Evolutionary conservation across 2,888 invertebrate species (phyloP).

Genomic region (Coecobrya sp.): DNA sequence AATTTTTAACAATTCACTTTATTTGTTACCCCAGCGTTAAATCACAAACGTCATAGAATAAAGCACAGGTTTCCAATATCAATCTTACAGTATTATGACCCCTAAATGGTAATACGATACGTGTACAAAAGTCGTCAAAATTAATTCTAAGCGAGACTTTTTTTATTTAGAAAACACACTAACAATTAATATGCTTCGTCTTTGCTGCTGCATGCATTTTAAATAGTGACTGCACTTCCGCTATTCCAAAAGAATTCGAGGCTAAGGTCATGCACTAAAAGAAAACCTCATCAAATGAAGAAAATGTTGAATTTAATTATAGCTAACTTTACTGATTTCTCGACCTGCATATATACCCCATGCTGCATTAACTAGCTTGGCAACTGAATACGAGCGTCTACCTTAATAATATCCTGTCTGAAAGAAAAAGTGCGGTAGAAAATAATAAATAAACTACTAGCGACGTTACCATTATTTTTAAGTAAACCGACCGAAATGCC

Average conservation of each 20-base stretch:
- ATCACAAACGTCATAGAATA: not conserved
- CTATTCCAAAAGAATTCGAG: not conserved
- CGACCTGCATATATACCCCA: not conserved
- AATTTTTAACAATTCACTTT: not conserved
- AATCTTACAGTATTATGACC: not conserved
- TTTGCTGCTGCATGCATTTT: not conserved
- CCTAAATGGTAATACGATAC: not conserved
- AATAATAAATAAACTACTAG: conserved; percentile 35
- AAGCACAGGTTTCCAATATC: not conserved
- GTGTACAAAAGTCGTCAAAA: conserved; percentile 57
- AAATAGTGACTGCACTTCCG: not conserved
- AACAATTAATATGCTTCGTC: not conserved
- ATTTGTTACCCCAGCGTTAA: not conserved
- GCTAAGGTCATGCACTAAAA: not conserved
- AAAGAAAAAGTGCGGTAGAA: conserved; percentile 54
- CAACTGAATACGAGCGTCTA: not conserved
- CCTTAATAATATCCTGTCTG: not conserved
- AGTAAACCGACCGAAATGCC: conserved; percentile 10
- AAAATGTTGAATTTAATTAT: not conserved
- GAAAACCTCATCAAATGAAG: not conserved
- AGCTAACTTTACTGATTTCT: not conserved
- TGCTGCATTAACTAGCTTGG: not conserved
- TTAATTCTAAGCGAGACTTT: conserved; percentile 23
- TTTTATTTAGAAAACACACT: not conserved
- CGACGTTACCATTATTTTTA: not conserved